phyloP scores from a whole-genome alignment of 2,888 invertebrate genomes.

The Glyphotaelius pellucidus region DNA sequence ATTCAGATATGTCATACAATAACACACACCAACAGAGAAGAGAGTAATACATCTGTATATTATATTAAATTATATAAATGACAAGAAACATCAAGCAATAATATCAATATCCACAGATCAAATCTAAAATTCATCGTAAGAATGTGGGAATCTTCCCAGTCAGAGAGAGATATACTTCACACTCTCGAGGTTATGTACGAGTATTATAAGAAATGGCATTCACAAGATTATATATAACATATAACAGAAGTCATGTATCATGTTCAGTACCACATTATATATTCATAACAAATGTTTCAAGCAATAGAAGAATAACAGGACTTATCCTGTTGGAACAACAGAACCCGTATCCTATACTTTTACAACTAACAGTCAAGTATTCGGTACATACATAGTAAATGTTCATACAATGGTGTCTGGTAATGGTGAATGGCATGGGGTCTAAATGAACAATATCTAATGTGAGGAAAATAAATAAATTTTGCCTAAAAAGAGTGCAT shows the following conservation, averaged over 20 bases:
- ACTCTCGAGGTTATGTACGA: background rate
- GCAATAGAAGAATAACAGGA: background rate
- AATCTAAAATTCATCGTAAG: background rate
- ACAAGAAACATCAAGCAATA: slow-evolving; percentile 19
- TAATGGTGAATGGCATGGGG: background rate
- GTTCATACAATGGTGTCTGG: background rate
- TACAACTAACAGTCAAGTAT: background rate
- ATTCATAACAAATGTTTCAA: slow-evolving; percentile 20
- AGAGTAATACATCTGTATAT: background rate
- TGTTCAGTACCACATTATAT: slow-evolving; percentile 23
- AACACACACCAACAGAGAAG: slow-evolving; percentile 8
- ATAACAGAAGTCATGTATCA: slow-evolving; percentile 19
- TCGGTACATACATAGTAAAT: slow-evolving; percentile 7
- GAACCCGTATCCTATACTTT: background rate
- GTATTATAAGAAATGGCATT: slow-evolving; percentile 18
- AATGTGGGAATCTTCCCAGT: background rate
- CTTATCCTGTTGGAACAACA: background rate
- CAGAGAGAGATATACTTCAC: background rate
- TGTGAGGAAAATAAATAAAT: background rate
- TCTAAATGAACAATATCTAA: background rate
- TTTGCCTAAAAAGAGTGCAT: background rate
- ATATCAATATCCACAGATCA: slow-evolving; percentile 26
- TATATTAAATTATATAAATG: background rate
- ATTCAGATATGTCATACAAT: slow-evolving; percentile 28
- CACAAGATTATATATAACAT: slow-evolving; percentile 12